phyloP scores from a whole-genome alignment of 2,888 invertebrate species.

The Mythimna vitellina region DNA sequence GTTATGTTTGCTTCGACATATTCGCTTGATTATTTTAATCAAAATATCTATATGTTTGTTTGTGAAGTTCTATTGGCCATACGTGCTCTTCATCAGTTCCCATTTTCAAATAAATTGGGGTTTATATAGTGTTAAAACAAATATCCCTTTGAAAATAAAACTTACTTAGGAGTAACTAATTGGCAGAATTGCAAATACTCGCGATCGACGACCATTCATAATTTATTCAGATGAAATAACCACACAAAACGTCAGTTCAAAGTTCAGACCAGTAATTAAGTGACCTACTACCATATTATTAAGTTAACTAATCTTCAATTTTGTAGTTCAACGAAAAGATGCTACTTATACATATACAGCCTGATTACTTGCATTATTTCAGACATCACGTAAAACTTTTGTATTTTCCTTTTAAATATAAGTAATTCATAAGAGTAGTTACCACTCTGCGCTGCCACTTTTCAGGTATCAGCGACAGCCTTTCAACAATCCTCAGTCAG shows the following conservation, averaged over 20 bases:
- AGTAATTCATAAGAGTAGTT: too few relatives aligned
- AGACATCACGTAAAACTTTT: too few relatives aligned
- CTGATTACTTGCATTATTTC: not conserved
- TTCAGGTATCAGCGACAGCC: too few relatives aligned
- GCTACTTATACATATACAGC: not conserved
- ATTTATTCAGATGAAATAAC: constrained; percentile 16
- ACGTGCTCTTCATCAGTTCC: too few relatives aligned
- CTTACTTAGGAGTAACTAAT: not conserved
- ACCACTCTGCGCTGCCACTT: too few relatives aligned
- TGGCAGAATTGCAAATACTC: not conserved
- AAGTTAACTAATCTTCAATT: constrained; percentile 6
- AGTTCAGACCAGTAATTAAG: constrained; percentile 4
- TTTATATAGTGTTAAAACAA: not conserved
- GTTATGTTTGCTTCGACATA: too few relatives aligned
- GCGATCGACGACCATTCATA: not conserved
- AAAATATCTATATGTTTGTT: too few relatives aligned
- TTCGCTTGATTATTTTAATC: too few relatives aligned
- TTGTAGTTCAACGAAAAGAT: not conserved
- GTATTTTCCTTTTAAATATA: too few relatives aligned
- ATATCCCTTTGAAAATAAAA: not conserved
- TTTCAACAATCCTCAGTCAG: too few relatives aligned
- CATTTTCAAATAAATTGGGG: too few relatives aligned
- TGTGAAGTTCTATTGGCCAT: too few relatives aligned
- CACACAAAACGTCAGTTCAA: not conserved
- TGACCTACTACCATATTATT: constrained; percentile 7